These are phyloP conservation scores for Lucilia sericata DNA, from an alignment of 1,140 invertebrate species.

Conservation along the genomic window DNA sequence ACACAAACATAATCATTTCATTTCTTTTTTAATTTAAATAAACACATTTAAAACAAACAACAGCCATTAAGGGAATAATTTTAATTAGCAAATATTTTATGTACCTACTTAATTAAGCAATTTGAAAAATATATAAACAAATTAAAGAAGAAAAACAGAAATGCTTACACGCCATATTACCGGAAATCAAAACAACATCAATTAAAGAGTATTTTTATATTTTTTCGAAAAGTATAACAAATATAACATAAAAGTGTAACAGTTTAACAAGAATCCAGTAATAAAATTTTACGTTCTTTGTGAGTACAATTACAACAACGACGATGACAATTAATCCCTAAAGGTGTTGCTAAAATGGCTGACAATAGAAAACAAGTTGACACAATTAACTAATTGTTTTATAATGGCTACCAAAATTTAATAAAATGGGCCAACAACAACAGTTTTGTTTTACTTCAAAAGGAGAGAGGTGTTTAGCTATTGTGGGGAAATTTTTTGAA, in stretches of 20 bases:
- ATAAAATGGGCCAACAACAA: background rate
- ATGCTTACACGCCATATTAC: background rate
- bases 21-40: too few species aligned
- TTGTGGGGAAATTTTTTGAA: too few species aligned
- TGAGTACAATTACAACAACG: background rate
- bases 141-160: background rate
- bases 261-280: background rate
- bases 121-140: too few species aligned
- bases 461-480: too few species aligned
- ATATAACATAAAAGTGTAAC: too few species aligned
- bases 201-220: background rate
- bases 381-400: background rate
- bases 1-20: too few species aligned
- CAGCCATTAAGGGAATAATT: too few species aligned
- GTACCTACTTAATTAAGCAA: too few species aligned
- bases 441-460: too few species aligned
- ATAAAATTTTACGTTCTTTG: background rate
- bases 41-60: too few species aligned
- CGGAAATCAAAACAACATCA: background rate
- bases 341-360: background rate
- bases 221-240: too few species aligned
- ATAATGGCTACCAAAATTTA: background rate
- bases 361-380: background rate
- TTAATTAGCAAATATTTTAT: too few species aligned
- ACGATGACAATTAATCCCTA: background rate